phyloP scores from a whole-genome alignment of 2,113 vertebrate species.

The Muntiacus reevesi region DNA sequence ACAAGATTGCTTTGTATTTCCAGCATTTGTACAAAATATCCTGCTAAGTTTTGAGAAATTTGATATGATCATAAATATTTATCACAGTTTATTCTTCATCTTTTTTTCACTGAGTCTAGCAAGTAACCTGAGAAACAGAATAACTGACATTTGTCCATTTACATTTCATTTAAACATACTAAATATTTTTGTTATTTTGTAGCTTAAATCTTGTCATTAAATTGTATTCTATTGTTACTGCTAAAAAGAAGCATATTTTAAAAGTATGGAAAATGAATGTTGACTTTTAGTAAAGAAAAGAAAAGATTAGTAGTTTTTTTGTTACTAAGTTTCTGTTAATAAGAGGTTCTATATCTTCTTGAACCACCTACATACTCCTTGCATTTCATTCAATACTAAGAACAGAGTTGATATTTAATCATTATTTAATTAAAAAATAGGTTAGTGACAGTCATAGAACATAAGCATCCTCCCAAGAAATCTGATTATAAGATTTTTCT shows the following conservation, averaged over 20 bases:
- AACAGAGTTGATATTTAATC: neutral
- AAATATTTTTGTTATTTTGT: neutral
- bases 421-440: neutral
- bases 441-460: neutral
- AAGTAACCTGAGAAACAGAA: neutral
- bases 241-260: neutral
- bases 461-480: neutral
- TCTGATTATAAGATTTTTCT: neutral
- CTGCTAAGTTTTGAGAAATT: neutral
- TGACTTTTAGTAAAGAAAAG: neutral
- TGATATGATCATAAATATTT: neutral
- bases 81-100: neutral
- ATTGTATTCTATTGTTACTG: neutral
- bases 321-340: neutral
- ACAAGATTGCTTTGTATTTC: neutral
- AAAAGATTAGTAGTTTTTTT: neutral
- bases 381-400: neutral
- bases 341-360: neutral
- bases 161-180: neutral
- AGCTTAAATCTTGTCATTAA: neutral
- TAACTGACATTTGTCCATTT: neutral
- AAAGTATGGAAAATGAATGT: neutral
- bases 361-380: neutral
- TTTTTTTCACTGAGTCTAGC: neutral
- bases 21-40: neutral